These are phyloP conservation scores for Eleginops maclovinus DNA, from an alignment of 2,113 vertebrate species.

Conservation along the genomic window DNA sequence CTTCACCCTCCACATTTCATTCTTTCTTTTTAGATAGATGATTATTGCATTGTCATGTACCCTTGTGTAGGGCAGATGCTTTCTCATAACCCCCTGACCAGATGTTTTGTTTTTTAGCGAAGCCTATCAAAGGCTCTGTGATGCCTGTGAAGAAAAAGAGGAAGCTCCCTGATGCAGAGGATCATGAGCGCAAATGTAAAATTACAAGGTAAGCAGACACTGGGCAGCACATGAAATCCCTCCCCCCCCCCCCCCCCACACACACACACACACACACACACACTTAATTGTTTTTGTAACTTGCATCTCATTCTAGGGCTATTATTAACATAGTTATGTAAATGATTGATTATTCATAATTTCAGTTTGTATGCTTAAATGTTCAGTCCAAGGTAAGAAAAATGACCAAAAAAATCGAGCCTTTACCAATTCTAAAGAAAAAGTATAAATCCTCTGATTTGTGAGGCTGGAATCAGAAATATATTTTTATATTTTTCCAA, in stretches of 20 bases:
- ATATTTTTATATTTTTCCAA: too few species aligned
- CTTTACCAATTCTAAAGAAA: too few species aligned
- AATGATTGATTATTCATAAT: too few species aligned
- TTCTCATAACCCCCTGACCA: not conserved
- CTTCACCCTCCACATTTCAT: not conserved
- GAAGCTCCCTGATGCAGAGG: constrained; percentile 88
- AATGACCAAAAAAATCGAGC: too few species aligned
- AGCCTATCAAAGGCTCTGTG: constrained; percentile 69
- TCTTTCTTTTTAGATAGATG: not conserved
- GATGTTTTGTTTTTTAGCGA: constrained; percentile 39
- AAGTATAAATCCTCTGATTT: too few species aligned
- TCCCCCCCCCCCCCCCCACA: too few species aligned
- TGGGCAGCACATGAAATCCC: not conserved
- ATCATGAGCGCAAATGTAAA: constrained; percentile 89
- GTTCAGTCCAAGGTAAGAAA: too few species aligned
- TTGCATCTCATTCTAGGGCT: not conserved
- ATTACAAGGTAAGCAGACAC: constrained; percentile 86
- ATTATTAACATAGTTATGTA: too few species aligned
- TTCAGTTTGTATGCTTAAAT: too few species aligned
- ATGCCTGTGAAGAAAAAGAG: constrained; percentile 97
- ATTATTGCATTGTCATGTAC: not conserved
- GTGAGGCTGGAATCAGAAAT: too few species aligned
- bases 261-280: too few species aligned
- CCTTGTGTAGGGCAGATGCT: not conserved
- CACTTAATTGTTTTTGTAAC: constrained; percentile 4